Evolutionary conservation across 2,888 invertebrate species (phyloP).

Genomic region (Platycheirus rosarum): DNA sequence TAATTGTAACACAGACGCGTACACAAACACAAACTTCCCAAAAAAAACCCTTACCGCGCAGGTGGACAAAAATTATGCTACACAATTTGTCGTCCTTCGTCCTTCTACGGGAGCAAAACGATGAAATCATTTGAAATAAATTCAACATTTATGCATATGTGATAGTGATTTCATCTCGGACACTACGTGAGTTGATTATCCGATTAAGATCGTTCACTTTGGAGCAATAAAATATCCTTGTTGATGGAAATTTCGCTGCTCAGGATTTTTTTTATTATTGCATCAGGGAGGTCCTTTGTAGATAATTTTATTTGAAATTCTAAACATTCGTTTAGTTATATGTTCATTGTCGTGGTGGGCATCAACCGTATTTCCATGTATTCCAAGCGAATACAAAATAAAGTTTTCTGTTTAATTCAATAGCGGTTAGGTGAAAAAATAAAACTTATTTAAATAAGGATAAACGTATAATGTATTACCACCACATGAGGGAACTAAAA

Average conservation of each 20-base stretch:
- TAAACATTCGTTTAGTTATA: conserved; percentile 72
- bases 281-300: conserved; percentile 18
- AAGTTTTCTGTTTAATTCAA: conserved; percentile 59
- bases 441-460: conserved; percentile 68
- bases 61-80: conserved; percentile 71
- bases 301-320: conserved; percentile 70
- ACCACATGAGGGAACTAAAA: conserved; percentile 33
- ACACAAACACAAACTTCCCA: background rate
- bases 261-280: conserved; percentile 67
- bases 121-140: conserved; percentile 76
- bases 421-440: conserved; percentile 33
- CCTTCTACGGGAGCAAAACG: conserved; percentile 11
- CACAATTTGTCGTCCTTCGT: conserved; percentile 62
- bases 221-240: conserved; percentile 66
- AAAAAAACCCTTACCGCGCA: conserved; percentile 34
- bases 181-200: conserved; percentile 76
- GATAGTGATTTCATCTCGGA: conserved; percentile 81
- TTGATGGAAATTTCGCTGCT: conserved; percentile 71
- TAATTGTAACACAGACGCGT: conserved; percentile 56
- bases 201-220: conserved; percentile 55
- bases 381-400: conserved; percentile 68
- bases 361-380: conserved; percentile 18
- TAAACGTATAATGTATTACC: background rate
- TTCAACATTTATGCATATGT: conserved; percentile 80
- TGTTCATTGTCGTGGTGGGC: conserved; percentile 1